Evolutionary conservation across 2,113 vertebrate species (phyloP).

Genomic region (Mesocricetus auratus): DNA sequence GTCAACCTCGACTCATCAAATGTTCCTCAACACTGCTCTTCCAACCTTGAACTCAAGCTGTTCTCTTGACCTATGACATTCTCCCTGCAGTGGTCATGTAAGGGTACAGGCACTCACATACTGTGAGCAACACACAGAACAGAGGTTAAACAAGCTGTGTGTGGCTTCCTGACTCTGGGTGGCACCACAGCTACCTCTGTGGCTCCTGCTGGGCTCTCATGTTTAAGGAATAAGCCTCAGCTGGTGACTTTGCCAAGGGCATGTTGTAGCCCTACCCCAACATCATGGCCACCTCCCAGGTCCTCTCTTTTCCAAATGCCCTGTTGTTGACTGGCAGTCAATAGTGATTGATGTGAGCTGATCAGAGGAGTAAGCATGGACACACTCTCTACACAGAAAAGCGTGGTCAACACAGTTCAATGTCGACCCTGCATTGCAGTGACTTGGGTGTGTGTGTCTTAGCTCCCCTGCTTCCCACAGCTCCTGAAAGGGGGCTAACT

Average conservation of each 20-base stretch:
- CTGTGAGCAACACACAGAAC: neutral
- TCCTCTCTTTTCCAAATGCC: neutral
- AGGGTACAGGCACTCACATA: neutral
- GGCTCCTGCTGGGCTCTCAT: neutral
- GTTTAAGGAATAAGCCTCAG: neutral
- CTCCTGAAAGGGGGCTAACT: neutral
- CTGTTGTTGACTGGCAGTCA: accelerated
- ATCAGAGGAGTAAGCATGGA: neutral
- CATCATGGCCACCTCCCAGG: neutral
- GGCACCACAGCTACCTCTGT: neutral
- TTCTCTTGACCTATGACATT: neutral
- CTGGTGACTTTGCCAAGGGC: neutral
- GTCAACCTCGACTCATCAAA: neutral
- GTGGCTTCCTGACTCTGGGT: neutral
- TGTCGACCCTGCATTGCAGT: neutral
- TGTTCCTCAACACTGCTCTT: accelerated
- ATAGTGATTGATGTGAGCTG: neutral
- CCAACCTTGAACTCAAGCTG: neutral
- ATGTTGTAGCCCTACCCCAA: neutral
- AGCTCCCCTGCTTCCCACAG: neutral
- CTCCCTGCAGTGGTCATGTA: neutral
- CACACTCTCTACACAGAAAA: neutral
- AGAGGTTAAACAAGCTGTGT: neutral
- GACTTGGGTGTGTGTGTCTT: neutral
- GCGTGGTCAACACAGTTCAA: neutral